Conservation (phyloP, 1,140 invertebrate species). For the Leguminivora glycinivorella region DNA sequence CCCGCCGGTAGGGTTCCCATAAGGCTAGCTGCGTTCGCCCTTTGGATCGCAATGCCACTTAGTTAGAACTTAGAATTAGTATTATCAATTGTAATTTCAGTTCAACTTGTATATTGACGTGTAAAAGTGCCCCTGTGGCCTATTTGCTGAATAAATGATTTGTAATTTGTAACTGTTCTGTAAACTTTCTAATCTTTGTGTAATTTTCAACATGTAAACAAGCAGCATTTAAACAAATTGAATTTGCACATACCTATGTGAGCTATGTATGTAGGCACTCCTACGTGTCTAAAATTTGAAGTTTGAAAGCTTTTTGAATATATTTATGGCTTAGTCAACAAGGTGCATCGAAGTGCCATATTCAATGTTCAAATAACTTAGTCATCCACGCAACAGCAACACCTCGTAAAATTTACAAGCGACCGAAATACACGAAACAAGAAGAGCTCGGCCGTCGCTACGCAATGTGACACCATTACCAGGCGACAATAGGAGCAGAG, state of each 20-base stretch:
- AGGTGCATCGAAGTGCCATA: not conserved
- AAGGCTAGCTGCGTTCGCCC: too few relatives aligned
- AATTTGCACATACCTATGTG: not conserved
- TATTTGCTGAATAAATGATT: too few relatives aligned
- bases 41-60: too few relatives aligned
- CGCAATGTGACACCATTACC: conserved; percentile 70
- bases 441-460: conserved; percentile 44
- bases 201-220: too few relatives aligned
- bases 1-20: too few relatives aligned
- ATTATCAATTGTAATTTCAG: too few relatives aligned
- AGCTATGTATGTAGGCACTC: not conserved
- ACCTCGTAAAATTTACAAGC: conserved; percentile 44
- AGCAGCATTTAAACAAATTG: not conserved
- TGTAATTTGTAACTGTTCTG: too few relatives aligned
- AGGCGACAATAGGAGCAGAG: conserved; percentile 55
- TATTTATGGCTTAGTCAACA: not conserved
- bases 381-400: conserved; percentile 21
- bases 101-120: too few relatives aligned
- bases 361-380: not conserved
- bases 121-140: too few relatives aligned
- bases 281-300: too few relatives aligned
- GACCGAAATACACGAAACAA: conserved; percentile 51
- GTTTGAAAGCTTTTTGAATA: not conserved
- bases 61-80: too few relatives aligned
- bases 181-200: too few relatives aligned